These are phyloP conservation scores for Felis catus DNA, from an alignment of 2,113 vertebrate species.

Conservation along the genomic window F.catus_Fca126_mat1.0 CM031424.1:85080501-85081000, in stretches of 20 bases:
- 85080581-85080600: accelerated
- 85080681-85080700: slow-evolving; percentile 12
- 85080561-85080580: neutral
- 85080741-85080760: neutral
- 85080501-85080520: neutral
- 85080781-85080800: neutral
- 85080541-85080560: neutral
- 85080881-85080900: neutral
- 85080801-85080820: neutral
- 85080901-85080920: neutral
- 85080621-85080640: accelerated
- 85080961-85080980: accelerated
- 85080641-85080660: neutral
- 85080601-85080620: accelerated
- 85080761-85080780: neutral
- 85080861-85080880: neutral
- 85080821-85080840: neutral
- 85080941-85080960: too few relatives aligned
- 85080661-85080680: neutral
- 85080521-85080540: neutral
- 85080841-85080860: neutral
- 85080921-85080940: neutral
- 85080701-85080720: neutral
- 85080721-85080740: neutral
- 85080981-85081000: neutral